A percentile compares a stretch with the other conserved stretches of the same genome.
Conservation (phyloP, 2,888 invertebrate genomes). For the Ametastegia equiseti region DNA sequence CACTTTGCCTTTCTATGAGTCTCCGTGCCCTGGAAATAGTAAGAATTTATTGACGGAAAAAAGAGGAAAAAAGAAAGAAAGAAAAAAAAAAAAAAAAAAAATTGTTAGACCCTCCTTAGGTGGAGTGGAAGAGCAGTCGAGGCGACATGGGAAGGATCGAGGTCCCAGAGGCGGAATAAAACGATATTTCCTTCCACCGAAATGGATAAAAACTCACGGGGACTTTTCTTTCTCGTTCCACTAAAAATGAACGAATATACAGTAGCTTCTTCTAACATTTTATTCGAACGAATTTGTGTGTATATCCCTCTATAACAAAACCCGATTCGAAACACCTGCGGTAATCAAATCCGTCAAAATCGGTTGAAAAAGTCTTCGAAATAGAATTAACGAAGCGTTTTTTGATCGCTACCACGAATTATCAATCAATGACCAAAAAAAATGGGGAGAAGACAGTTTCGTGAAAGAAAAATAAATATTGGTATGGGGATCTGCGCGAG, state of each 20-base stretch:
- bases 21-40: conserved; percentile 31
- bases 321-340: not conserved
- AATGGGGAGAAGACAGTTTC: not conserved
- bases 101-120: conserved; percentile 36
- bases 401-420: not conserved
- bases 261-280: conserved; percentile 14
- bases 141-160: conserved; percentile 42
- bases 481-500: not conserved
- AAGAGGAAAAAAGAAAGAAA: not conserved
- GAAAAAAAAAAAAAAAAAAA: not conserved
- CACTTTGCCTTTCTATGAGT: conserved; percentile 6
- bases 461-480: not conserved
- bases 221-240: conserved; percentile 35
- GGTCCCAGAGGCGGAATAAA: conserved; percentile 43
- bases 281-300: conserved; percentile 31
- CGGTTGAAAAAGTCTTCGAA: not conserved
- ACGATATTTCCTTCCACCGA: conserved; percentile 42
- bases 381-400: not conserved
- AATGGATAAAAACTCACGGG: conserved; percentile 41
- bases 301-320: not conserved
- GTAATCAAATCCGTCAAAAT: not conserved
- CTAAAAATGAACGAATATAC: conserved; percentile 42
- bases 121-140: conserved; percentile 37
- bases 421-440: not conserved
- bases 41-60: conserved; percentile 43